Evolutionary conservation across 2,888 invertebrate genomes (phyloP), one percentile per base, ranked within the genome.

Genomic region (Protodeltote pygarga): DNA sequence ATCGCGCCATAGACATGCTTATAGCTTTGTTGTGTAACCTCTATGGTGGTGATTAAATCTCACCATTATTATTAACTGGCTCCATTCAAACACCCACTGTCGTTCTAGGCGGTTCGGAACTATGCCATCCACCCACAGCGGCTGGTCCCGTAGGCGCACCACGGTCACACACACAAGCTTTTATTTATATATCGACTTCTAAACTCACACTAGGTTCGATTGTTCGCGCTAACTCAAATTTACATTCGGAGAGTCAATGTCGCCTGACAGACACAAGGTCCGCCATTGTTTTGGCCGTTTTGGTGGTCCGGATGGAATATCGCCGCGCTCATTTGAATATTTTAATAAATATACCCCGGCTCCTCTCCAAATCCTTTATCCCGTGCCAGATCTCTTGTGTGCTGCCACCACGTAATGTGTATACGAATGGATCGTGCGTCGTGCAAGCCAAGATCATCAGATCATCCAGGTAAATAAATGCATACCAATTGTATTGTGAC

Each of bases 1-100:
- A 74, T 81, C 61, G 80, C 79, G 83, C 82, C 82, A 84, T 77
- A 72, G 78, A 75, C 89, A 90, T 89, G 90, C 89, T 87, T 82
- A 78, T 81, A 82, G 83, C 81, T 85, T 83, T 84, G 83, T 90
- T 89, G 88, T 85, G 88, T 88, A 91, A 90, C 87, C 80, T 89
- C 83, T 86, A 88, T 85, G 87, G 79, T 79, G 89, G 91, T 90
- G 91, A 92, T 92, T 91, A 90, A 86, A 91, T 91, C 90, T 90
- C 91, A 89, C 90, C 91, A 92, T 91, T 90, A 91, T 91, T 91
- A 91, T 90, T 88, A 89, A 90, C 88, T 89, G 89, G 89, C 90
- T 90, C 89, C 89, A 92, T 92, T 90, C 84, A 88, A 85, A 89
- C 91, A 92, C 91, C 91, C 91, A 92, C 91, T 87, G 90, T 80